These are phyloP conservation scores for Drosophila insularis DNA, from an alignment of 1,140 invertebrate genomes.

Conservation along the genomic window DNA sequence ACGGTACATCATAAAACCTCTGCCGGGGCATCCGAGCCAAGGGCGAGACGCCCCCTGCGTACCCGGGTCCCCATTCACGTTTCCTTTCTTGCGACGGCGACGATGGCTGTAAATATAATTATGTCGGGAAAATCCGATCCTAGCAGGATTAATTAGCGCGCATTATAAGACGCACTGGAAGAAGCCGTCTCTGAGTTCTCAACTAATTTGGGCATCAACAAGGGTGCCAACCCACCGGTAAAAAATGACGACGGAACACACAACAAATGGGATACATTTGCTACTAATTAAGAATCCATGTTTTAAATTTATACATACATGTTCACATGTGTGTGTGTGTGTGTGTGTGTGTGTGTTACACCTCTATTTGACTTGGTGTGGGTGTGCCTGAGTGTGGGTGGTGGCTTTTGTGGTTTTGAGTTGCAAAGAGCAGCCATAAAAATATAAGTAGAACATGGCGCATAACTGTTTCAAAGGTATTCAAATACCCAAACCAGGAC, in stretches of 20 bases:
- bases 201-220: slow-evolving; percentile 43
- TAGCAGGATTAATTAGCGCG: slow-evolving; percentile 82
- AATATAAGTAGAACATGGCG: slow-evolving; percentile 80
- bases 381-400: neutral
- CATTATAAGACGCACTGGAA: slow-evolving; percentile 72
- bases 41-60: slow-evolving; percentile 25
- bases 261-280: slow-evolving; percentile 71
- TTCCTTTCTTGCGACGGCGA: slow-evolving; percentile 31
- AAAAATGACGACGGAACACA: slow-evolving; percentile 27
- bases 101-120: slow-evolving; percentile 78
- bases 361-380: too few species aligned
- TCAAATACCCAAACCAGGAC: slow-evolving; percentile 29
- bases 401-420: slow-evolving; percentile 56
- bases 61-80: slow-evolving; percentile 17
- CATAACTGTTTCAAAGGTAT: slow-evolving; percentile 66
- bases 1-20: slow-evolving; percentile 55
- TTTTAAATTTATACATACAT: slow-evolving; percentile 66
- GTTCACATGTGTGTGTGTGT: neutral
- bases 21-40: slow-evolving; percentile 9
- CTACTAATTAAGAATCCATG: slow-evolving; percentile 82
- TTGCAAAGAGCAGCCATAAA: slow-evolving; percentile 72
- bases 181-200: slow-evolving; percentile 52
- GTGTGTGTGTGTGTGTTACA: slow-evolving; percentile 16
- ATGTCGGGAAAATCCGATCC: slow-evolving; percentile 81
- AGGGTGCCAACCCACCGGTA: slow-evolving; percentile 45